Percentiles rank a stretch among this genome's conserved stretches.
Evolutionary conservation across 2,113 vertebrate species (phyloP).

Genomic region (Herpailurus yagouaroundi): DNA sequence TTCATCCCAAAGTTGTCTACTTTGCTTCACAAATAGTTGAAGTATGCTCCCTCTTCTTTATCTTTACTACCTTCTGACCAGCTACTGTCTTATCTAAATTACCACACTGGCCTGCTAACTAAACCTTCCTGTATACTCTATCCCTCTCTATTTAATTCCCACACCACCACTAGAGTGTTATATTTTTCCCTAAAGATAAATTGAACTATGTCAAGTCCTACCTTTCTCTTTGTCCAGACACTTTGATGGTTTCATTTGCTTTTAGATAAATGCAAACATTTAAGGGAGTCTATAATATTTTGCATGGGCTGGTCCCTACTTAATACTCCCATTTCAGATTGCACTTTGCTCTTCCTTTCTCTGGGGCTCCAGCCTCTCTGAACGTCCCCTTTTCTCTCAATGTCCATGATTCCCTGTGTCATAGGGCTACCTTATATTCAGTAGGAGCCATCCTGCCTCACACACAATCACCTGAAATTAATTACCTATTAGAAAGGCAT

Average conservation of each 20-base stretch:
- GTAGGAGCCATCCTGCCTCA: neutral
- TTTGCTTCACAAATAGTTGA: neutral
- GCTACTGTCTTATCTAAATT: neutral
- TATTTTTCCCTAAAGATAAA: neutral
- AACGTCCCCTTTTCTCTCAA: neutral
- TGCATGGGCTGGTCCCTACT: neutral
- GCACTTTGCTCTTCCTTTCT: neutral
- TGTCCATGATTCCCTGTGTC: neutral
- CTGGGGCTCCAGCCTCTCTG: fast-evolving
- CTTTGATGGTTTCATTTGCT: neutral
- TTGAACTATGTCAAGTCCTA: neutral
- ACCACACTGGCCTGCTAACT: neutral
- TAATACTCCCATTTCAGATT: neutral
- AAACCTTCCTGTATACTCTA: neutral
- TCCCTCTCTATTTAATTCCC: neutral
- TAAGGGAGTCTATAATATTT: neutral
- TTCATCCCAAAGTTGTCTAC: neutral
- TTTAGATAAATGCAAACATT: neutral
- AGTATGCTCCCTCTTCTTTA: neutral
- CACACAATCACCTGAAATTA: neutral
- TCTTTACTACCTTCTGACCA: neutral
- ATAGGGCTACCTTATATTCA: neutral
- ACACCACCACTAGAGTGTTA: neutral
- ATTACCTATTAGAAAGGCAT: neutral
- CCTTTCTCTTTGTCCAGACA: neutral